phyloP scores from a whole-genome alignment of 2,113 vertebrate genomes.

The Crotalus tigris region DNA sequence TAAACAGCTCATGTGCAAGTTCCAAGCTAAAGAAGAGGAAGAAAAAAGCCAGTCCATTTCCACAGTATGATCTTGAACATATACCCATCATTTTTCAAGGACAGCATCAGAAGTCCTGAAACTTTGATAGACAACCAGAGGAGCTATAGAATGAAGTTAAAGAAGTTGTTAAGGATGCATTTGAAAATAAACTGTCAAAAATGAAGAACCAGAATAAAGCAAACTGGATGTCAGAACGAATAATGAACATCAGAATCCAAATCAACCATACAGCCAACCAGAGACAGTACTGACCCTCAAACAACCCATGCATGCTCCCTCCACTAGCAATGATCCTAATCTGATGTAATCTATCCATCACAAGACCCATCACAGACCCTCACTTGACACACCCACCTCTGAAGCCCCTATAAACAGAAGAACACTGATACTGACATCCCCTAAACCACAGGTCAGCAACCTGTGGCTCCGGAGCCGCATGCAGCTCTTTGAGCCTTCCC shows the following conservation, averaged over 20 bases:
- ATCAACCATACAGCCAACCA: no score
- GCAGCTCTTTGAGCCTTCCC: no score
- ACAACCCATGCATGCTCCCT: no score
- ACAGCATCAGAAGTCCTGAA: not conserved
- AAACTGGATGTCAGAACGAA: not conserved
- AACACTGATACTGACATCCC: no score
- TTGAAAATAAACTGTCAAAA: not conserved
- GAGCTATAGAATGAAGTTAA: not conserved
- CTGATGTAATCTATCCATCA: no score
- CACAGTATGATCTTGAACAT: not conserved
- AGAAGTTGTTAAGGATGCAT: not conserved
- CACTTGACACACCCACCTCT: no score
- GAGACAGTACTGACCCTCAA: no score
- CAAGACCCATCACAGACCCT: no score
- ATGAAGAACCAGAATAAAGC: not conserved
- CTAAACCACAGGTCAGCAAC: no score
- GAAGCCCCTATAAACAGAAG: no score
- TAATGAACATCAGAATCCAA: not conserved
- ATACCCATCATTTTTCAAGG: not conserved
- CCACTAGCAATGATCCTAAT: no score
- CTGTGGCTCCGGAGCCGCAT: no score
- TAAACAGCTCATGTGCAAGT: not conserved
- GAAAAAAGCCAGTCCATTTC: not conserved
- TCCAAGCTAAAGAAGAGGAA: not conserved
- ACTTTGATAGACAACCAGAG: not conserved